Evolutionary conservation across 2,797 vertebrate genomes (phyloP), one percentile per base, ranked within the genome.

Genomic region (Poeciliopsis gracilis): DNA sequence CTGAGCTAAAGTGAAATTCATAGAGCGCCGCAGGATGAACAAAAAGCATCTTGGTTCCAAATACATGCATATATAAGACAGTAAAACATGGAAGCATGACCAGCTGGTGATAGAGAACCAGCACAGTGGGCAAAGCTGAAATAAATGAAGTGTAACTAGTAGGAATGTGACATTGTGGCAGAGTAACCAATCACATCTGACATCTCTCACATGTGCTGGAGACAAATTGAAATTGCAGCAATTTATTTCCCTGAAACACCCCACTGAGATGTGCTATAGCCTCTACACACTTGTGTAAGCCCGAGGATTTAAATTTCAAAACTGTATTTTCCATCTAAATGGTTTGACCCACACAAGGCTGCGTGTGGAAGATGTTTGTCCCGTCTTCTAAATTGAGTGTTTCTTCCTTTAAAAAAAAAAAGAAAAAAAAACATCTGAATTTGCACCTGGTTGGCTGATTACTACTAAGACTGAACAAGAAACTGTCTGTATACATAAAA

Each of bases 151-250:
- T 73, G 70, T 82, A 77, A 86, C 43, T 28, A 43, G 51, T 8
- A 72, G 49, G 53, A 53, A 45, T 80, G 75, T 25, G 45, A 70
- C 53, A 49, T 15, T 1, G 4, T 8, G 1, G 12, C 38, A 13
- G 15, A 16, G 5, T 47, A 71, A 79, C 63, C 76, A 72, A 69
- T 82, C 82, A 45, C 66, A 76, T 23, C 67, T 46, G 77, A 77
- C 71, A 66, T 20, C 80, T 75, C 74, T 80, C 73, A 72, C 71
- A 59, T 76, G 66, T 87, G 72, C 20, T 61, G 63, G 74, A 75
- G 77, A 84, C 55, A 77, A 28, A 89, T 88, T 79, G 72, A 83
- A 82, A 88, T 83, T 43, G 16, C 15, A 46, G 66, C 78, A 41
- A 72, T 66, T 89, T 87, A 82, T 91, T 83, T 71, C 45, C 47